Percentiles rank a stretch among this genome's conserved stretches.
phyloP scores from a whole-genome alignment of 2,113 vertebrate genomes.

The Gopherus flavomarginatus region DNA sequence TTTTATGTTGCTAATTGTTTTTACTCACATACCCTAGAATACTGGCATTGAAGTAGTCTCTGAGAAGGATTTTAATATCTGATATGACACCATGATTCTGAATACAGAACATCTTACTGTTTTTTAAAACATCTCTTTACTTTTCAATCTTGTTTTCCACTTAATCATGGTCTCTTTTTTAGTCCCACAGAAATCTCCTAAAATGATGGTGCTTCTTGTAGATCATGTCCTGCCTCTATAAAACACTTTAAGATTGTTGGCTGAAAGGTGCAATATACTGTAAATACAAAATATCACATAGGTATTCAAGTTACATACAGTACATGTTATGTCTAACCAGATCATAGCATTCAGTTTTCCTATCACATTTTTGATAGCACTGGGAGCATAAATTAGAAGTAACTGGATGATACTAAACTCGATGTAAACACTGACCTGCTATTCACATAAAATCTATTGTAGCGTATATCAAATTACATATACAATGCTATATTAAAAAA shows the following conservation, averaged over 20 bases:
- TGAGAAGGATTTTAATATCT: neutral
- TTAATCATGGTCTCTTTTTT: accelerated
- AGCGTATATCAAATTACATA: neutral
- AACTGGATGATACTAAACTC: neutral
- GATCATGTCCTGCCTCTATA: neutral
- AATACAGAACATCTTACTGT: accelerated
- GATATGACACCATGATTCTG: accelerated
- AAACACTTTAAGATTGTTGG: neutral
- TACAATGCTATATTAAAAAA: neutral
- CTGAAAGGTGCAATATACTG: neutral
- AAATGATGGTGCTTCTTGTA: neutral
- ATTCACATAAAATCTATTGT: neutral
- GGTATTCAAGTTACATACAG: accelerated
- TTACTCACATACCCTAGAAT: accelerated
- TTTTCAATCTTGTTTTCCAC: accelerated
- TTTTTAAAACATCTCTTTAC: neutral
- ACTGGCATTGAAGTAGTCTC: accelerated
- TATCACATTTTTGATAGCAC: neutral
- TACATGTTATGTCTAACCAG: accelerated
- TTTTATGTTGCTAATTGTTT: neutral
- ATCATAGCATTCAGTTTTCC: accelerated
- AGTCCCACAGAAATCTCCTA: neutral
- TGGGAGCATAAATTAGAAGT: neutral
- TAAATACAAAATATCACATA: neutral
- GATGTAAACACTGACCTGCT: neutral